These are phyloP conservation scores for Psilanteris sp. DNA, from an alignment of 1,140 invertebrate species.

Conservation along the genomic window DNA sequence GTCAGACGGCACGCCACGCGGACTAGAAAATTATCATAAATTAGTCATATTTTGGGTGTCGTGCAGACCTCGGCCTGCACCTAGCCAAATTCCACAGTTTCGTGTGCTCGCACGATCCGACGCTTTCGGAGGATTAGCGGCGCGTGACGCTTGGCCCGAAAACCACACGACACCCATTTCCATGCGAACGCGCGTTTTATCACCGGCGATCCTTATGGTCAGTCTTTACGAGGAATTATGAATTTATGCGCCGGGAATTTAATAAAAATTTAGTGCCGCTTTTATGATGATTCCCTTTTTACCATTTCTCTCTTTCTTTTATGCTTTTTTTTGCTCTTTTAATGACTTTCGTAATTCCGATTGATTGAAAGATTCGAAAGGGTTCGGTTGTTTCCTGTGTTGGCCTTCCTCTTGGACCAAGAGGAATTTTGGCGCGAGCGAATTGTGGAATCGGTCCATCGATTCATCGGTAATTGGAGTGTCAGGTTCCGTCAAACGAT, in stretches of 20 bases:
- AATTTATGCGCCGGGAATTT: constrained; percentile 46
- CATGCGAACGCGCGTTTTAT: constrained; percentile 57
- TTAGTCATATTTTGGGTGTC: constrained; percentile 73
- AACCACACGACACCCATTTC: constrained; percentile 60
- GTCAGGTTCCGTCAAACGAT: no score
- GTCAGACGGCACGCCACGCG: constrained; percentile 64
- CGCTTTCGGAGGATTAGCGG: constrained; percentile 65
- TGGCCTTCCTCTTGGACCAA: no score
- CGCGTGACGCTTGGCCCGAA: constrained; percentile 66
- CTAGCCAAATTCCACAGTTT: constrained; percentile 67
- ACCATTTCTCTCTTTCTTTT: no score
- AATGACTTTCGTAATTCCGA: constrained; percentile 22
- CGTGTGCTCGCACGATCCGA: constrained; percentile 69
- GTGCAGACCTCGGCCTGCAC: constrained; percentile 52
- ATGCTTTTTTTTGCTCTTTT: constrained; percentile 48
- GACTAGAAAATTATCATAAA: constrained; percentile 75
- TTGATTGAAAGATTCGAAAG: constrained; percentile 7
- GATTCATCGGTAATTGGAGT: no score
- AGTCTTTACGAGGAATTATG: constrained; percentile 45
- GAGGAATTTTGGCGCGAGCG: no score
- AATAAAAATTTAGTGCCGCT: constrained; percentile 47
- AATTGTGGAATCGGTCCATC: no score
- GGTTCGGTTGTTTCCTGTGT: not conserved
- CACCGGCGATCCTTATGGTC: constrained; percentile 41
- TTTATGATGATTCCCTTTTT: no score